These are phyloP conservation scores for Propsilocerus akamusi DNA, from an alignment of 1,140 invertebrate genomes.

Conservation along the genomic window DNA sequence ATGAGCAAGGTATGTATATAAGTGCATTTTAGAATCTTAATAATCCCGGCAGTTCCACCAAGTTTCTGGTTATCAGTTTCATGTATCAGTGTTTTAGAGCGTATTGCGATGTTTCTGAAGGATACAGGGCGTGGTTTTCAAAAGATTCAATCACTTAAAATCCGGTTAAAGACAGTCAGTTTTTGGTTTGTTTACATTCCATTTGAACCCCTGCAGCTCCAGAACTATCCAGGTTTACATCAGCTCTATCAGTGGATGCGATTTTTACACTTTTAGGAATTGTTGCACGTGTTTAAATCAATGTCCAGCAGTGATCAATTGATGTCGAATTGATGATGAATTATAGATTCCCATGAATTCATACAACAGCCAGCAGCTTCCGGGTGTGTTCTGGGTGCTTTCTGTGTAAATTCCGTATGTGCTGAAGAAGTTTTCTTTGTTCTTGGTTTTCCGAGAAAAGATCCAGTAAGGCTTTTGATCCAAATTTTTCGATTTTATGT, in stretches of 20 bases:
- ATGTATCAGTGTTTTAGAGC: background rate
- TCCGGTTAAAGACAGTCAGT: background rate
- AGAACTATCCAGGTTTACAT: background rate
- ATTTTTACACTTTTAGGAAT: background rate
- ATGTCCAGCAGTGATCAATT: background rate
- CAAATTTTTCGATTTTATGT: background rate
- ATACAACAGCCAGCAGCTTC: background rate
- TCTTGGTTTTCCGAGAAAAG: background rate
- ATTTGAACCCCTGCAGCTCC: background rate
- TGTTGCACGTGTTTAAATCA: background rate
- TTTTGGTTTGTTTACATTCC: background rate
- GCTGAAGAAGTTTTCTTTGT: background rate
- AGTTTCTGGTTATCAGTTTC: background rate
- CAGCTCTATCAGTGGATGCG: background rate
- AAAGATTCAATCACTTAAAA: background rate
- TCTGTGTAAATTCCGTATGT: background rate
- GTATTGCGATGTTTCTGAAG: background rate
- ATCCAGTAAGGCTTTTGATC: background rate
- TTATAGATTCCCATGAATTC: background rate
- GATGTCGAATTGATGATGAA: background rate
- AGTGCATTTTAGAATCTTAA: background rate
- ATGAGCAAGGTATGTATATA: slow-evolving; percentile 2
- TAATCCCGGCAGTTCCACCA: background rate
- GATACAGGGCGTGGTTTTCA: background rate
- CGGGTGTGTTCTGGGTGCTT: background rate